Base-by-base conservation (phyloP, 2,113 vertebrate genomes). In the Calidris pugnax region DNA sequence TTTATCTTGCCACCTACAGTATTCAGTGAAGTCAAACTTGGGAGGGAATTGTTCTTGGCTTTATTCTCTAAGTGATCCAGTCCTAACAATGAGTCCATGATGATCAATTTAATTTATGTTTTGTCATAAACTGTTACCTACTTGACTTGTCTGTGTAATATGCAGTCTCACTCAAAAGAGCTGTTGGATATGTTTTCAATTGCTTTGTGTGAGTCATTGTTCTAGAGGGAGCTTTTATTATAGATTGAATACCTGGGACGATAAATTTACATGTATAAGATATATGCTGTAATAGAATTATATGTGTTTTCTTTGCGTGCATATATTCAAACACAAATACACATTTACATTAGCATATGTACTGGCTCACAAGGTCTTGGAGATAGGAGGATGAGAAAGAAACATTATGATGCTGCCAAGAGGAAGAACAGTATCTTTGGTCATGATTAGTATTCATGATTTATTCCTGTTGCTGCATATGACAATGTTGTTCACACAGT, bases 21-120 rank as follows among this genome's bases (percentile, higher is more conserved):
- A 94, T 62, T 83, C 67, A 85, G 75, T 80, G 75, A 91, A 94
- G 37, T 77, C 48, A 85, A 55, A 88, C 78, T 73, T 91, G 14
- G 77, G 37, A 74, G 85, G 19, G 43, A 94, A 82, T 91, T 89
- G 84, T 92, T 90, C 92, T 93, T 35, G 74, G 59, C 26, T 97
- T 96, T 94, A 75, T 95, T 95, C 90, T 89, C 62, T 95, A 82
- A 92, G 86, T 85, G 77, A 95, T 94, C 69, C 77, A 92, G 86
- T 90, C 89, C 93, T 92, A 96, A 96, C 90, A 96, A 95, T 93
- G 92, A 93, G 89, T 95, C 92, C 94, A 68, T 93, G 53, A 95
- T 73, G 83, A 95, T 96, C 43, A 89, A 33, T 92, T 95, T 96
- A 95, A 96, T 95, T 87, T 97, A 72, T 97, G 86, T 96, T 97